Evolutionary conservation across 2,888 invertebrate species (phyloP).

Genomic region (Cactoblastis cactorum): DNA sequence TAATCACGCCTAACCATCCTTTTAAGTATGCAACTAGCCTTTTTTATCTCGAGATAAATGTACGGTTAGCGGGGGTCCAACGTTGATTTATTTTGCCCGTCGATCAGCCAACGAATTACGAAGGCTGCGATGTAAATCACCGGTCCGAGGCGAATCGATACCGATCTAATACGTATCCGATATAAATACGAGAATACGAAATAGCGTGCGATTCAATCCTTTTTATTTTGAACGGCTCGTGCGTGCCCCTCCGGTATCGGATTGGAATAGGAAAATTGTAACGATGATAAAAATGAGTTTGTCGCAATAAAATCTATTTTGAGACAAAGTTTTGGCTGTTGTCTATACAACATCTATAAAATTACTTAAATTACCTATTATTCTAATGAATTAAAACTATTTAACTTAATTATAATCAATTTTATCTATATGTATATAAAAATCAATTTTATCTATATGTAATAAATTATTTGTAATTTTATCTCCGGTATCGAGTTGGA

Average conservation of each 20-base stretch:
- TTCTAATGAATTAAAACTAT: too few relatives aligned
- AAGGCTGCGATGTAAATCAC: conserved; percentile 73
- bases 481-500: not conserved
- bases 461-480: too few relatives aligned
- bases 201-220: conserved; percentile 9
- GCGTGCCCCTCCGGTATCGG: not conserved
- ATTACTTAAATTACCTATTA: too few relatives aligned
- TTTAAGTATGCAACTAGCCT: conserved; percentile 30
- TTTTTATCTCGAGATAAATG: conserved; percentile 58
- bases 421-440: too few relatives aligned
- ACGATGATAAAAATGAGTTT: not conserved
- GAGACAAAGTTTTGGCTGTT: not conserved
- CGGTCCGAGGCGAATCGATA: conserved; percentile 40
- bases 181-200: conserved; percentile 12
- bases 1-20: conserved; percentile 31
- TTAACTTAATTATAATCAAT: too few relatives aligned
- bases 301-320: not conserved
- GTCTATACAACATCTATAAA: too few relatives aligned
- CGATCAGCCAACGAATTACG: conserved; percentile 75
- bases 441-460: too few relatives aligned
- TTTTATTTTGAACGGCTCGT: conserved; percentile 11
- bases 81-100: conserved; percentile 74
- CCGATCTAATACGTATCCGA: conserved; percentile 13
- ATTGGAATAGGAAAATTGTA: not conserved
- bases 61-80: conserved; percentile 74